Evolutionary conservation across 2,797 vertebrate genomes (phyloP).

Genomic region (Eutrigla gurnardus): DNA sequence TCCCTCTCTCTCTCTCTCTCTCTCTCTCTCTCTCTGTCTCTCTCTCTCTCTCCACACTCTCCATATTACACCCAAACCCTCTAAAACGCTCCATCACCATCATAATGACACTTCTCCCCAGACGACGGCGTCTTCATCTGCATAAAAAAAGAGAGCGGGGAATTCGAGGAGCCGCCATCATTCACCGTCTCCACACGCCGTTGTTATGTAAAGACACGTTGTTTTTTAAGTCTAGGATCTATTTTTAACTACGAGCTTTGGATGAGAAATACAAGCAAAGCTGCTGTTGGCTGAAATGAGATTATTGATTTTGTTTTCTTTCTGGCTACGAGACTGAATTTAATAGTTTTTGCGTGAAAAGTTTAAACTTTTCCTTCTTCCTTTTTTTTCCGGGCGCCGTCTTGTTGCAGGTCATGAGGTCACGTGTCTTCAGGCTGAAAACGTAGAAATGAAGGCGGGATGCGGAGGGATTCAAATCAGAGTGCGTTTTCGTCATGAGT

Average conservation of each 20-base stretch:
- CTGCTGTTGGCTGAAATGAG: constrained; percentile 42
- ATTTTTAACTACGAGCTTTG: constrained; percentile 43
- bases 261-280: constrained; percentile 35
- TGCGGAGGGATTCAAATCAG: constrained; percentile 25
- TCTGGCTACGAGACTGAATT: constrained; percentile 9
- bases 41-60: constrained; percentile 13
- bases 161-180: constrained; percentile 29
- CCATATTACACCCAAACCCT: constrained; percentile 15
- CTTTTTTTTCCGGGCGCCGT: not conserved
- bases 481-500: constrained; percentile 52
- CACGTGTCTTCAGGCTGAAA: constrained; percentile 16
- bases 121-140: constrained; percentile 33
- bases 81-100: constrained; percentile 12
- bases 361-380: not conserved
- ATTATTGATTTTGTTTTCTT: constrained; percentile 51
- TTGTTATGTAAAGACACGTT: constrained; percentile 61
- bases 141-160: constrained; percentile 42
- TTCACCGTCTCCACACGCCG: constrained; percentile 23
- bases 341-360: constrained; percentile 13
- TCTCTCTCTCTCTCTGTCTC: not conserved
- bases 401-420: constrained; percentile 22
- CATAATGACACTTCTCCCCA: constrained; percentile 25
- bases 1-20: not conserved
- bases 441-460: constrained; percentile 17
- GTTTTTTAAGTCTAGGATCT: constrained; percentile 12